Evolutionary conservation across 2,797 vertebrate species (phyloP), one percentile per base, ranked within the genome.

Genomic region (Tenualosa ilisha): DNA sequence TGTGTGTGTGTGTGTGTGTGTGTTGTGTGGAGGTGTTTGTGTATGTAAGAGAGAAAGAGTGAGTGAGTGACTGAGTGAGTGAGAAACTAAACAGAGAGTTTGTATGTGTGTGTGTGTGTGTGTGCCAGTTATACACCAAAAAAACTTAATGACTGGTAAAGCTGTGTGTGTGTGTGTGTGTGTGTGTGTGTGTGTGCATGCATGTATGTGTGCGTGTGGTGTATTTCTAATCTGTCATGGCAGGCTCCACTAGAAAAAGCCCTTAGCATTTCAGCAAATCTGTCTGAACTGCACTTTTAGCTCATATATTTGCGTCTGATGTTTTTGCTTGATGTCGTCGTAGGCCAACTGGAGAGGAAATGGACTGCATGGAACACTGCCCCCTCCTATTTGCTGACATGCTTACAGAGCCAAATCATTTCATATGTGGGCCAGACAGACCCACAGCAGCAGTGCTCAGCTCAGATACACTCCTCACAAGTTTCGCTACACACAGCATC

Each of bases 241-340:
- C 24, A 31, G 63, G 26, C 61, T 63, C 61, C 61, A 26, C 63
- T 24, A 65, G 26, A 13, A 65, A 65, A 63, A 7, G 8, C n/a
- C n/a, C 61, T 63, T 63, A 26, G n/a, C 61, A 63, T 63, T 63
- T 26, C 7, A 63, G 61, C 8, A 63, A 63, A 63, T 63, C 61
- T 63, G 61, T 63, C 61, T 63, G 61, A 63, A 63, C n/a, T 24
- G 61, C 61, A 63, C 61, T 63, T 26, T 24, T 63, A 63, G 61
- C 61, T 24, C 20, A 63, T 63, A 26, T 63, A 31, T 31, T 24
- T 63, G 22, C 24, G n/a, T n/a, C 61, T 63, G 61, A 63, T 63
- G 61, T 26, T 63, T 63, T 63, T 26, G 61, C 61, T 63, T 63
- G 61, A 63, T 63, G 61, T 3, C 9, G 61, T 63, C 1, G 61